phyloP scores from a whole-genome alignment of 2,113 vertebrate genomes.

The Lates calcarifer region DNA sequence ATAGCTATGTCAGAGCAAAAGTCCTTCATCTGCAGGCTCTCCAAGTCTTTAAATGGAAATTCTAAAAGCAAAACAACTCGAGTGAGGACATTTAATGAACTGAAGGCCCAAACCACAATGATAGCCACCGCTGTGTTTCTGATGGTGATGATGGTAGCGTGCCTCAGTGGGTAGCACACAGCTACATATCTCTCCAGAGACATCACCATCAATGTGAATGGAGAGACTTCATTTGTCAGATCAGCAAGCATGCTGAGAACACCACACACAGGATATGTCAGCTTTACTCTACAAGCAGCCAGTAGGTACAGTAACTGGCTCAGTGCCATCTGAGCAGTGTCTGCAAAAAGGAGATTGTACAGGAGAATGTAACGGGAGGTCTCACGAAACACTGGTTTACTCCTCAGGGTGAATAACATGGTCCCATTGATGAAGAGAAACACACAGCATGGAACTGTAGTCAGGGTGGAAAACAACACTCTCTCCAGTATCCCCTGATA shows the following conservation, averaged over 20 bases:
- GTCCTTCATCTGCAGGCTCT: constrained; percentile 30
- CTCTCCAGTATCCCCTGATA: background rate
- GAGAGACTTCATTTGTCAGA: constrained; percentile 40
- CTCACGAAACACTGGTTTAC: constrained; percentile 35
- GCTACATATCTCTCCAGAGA: constrained; percentile 79
- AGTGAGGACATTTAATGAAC: constrained; percentile 11
- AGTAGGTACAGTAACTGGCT: constrained; percentile 50
- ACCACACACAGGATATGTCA: constrained; percentile 47
- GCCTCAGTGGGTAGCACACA: constrained; percentile 75
- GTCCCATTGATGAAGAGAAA: constrained; percentile 50
- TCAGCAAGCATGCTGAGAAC: background rate
- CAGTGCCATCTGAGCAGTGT: constrained; percentile 54
- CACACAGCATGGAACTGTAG: constrained; percentile 20
- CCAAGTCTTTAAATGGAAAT: background rate
- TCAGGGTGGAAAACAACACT: background rate
- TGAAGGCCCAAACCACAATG: constrained; percentile 56
- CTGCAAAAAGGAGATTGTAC: constrained; percentile 63
- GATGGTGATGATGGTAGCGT: constrained; percentile 68
- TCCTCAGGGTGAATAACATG: constrained; percentile 52
- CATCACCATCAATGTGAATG: constrained; percentile 77
- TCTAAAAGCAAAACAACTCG: constrained; percentile 26
- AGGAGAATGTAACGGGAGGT: no score
- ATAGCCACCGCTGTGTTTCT: constrained; percentile 62
- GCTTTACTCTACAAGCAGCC: background rate
- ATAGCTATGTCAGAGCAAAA: constrained; percentile 11